Conservation (phyloP, 2,888 invertebrate genomes). For the Melanotus villosus region DNA sequence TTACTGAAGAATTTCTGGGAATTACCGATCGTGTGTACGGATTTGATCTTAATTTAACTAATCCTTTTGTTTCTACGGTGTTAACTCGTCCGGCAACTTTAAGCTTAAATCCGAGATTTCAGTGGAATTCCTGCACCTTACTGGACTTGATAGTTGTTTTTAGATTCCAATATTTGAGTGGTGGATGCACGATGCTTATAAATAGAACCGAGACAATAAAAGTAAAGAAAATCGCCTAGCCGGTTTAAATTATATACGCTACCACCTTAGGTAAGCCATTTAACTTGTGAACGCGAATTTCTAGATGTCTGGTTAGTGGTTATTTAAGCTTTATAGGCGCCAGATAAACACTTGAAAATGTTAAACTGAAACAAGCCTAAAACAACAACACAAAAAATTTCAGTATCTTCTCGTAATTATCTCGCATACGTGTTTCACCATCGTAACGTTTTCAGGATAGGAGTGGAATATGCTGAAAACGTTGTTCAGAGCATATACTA, state of each 20-base stretch:
- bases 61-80: no score
- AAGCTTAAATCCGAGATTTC: no score
- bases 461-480: no score
- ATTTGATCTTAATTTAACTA: background rate
- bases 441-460: no score
- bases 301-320: slow-evolving; percentile 39
- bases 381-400: background rate
- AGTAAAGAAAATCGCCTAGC: slow-evolving; percentile 46
- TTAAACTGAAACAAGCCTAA: slow-evolving; percentile 4
- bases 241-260: slow-evolving; percentile 57
- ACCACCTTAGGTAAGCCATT: slow-evolving; percentile 42
- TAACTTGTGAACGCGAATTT: slow-evolving; percentile 35
- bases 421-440: background rate
- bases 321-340: slow-evolving; percentile 34
- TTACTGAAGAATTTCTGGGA: background rate
- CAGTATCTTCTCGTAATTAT: background rate
- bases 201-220: slow-evolving; percentile 41
- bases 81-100: no score
- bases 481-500: no score
- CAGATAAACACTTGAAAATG: slow-evolving; percentile 28
- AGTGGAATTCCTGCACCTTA: slow-evolving; percentile 2
- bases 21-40: background rate
- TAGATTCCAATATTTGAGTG: slow-evolving; percentile 53
- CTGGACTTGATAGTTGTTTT: slow-evolving; percentile 30
- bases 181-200: slow-evolving; percentile 46